Evolutionary conservation across 1,140 invertebrate species (phyloP).

Genomic region (Parapsyche elsis): DNA sequence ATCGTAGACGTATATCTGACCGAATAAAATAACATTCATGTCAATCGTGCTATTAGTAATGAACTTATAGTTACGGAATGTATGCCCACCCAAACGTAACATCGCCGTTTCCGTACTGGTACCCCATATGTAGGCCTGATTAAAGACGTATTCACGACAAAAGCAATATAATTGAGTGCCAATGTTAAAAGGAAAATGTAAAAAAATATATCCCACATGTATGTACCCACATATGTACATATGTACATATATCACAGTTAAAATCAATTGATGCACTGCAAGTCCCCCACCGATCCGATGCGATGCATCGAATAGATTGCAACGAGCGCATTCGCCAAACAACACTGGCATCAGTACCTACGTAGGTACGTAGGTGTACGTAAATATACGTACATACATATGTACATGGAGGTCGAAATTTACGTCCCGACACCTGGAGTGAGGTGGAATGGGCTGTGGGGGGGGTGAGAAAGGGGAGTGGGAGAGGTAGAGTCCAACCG

Average conservation of each 20-base stretch:
- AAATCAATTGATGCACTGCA: conserved; percentile 2
- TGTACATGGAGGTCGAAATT: neutral
- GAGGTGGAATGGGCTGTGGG: neutral
- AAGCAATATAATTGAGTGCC: too few relatives aligned
- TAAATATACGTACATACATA: neutral
- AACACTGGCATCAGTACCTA: neutral
- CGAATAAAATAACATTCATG: too few relatives aligned
- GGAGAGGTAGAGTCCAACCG: neutral
- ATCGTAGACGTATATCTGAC: too few relatives aligned
- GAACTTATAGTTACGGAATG: too few relatives aligned
- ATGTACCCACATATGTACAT: too few relatives aligned
- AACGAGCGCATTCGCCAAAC: conserved; percentile 20
- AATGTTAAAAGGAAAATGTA: too few relatives aligned
- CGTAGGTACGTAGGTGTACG: neutral
- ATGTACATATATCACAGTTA: neutral
- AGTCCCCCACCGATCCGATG: neutral
- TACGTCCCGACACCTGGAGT: neutral
- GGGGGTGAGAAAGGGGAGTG: neutral
- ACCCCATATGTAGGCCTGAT: too few relatives aligned
- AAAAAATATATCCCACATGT: too few relatives aligned
- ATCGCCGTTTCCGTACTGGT: too few relatives aligned
- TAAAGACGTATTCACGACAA: too few relatives aligned
- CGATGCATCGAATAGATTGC: conserved; percentile 21
- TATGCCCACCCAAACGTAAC: too few relatives aligned
- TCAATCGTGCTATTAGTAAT: too few relatives aligned